Percentiles rank a stretch among this genome's conserved stretches.
Conservation (phyloP, 2,888 invertebrate species). For the Phania funesta region DNA sequence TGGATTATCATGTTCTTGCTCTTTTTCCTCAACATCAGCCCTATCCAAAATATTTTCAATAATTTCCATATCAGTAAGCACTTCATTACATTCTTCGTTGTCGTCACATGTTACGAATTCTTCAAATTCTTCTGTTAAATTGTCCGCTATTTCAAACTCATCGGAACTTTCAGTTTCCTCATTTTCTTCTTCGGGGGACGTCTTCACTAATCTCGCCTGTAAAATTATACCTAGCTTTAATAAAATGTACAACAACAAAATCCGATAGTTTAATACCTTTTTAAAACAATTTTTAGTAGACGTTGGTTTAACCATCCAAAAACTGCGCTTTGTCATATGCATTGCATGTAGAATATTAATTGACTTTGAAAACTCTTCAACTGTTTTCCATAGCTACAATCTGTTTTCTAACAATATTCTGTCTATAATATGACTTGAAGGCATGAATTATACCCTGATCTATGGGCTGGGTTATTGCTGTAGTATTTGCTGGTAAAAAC, state of each 20-base stretch:
- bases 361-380: conserved; percentile 19
- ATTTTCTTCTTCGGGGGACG: conserved; percentile 43
- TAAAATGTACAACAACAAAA: conserved; percentile 35
- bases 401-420: conserved; percentile 31
- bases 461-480: conserved; percentile 38
- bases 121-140: conserved; percentile 32
- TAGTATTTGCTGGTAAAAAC: conserved; percentile 44
- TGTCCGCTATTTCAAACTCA: conserved; percentile 26
- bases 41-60: conserved; percentile 44
- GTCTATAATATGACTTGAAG: conserved; percentile 39
- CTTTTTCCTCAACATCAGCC: conserved; percentile 38
- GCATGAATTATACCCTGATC: conserved; percentile 41
- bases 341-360: conserved; percentile 28
- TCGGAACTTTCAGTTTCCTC: conserved; percentile 43
- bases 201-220: conserved; percentile 38
- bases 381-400: conserved; percentile 24
- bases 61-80: conserved; percentile 45
- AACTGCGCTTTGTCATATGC: conserved; percentile 32
- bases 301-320: conserved; percentile 35
- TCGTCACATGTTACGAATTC: conserved; percentile 17
- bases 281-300: conserved; percentile 19
- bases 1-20: conserved; percentile 39
- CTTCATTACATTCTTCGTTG: conserved; percentile 19
- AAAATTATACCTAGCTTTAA: conserved; percentile 38
- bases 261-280: conserved; percentile 23